Evolutionary conservation across 2,797 vertebrate genomes (phyloP), one percentile per base, ranked within the genome.

Genomic region (Hylomyscus alleni): DNA sequence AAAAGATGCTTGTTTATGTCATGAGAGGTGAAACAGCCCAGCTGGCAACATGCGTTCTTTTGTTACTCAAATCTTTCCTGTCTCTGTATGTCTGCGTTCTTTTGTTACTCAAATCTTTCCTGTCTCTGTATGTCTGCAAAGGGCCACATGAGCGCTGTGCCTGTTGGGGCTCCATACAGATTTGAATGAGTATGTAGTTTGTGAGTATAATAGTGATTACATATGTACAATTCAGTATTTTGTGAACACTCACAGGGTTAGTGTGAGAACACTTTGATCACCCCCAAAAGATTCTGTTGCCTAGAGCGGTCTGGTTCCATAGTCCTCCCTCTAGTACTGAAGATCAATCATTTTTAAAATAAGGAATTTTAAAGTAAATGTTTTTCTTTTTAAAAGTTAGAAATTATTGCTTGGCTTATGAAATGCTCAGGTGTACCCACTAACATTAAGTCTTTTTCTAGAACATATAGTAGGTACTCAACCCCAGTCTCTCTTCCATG

Each of bases 341-440:
- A 94, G 50, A 86, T 67, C 77, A 73, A 44, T 85, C 81, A 76
- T 65, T 91, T 92, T 85, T 90, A 96, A 82, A 84, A 76, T 94
- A 77, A 65, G 93, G 76, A 60, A 40, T 60, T 40, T 40, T 60
- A 44, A 83, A 60, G n/a, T 44, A 26, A 9, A 9, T 76, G 26
- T 85, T 85, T 85, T 89, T 76, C 69, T 95, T 90, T 91, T 34
- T 75, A 56, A 83, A 97, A 89, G 37, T 91, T 91, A 75, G n/a
- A 75, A 80, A 81, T 86, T 75, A 85, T 93, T 60, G 90, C 83
- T 92, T 97, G 54, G 90, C 34, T n/a, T 19, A 20, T 78, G 15
- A 77, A 88, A 77, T 91, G 37, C 94, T 22, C 29, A 75, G 91
- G 4, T 89, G 26, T 60, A 90, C 24, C 73, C 93, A 50, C 13